Conservation (phyloP, 2,888 invertebrate genomes). For the Gibbula magus region DNA sequence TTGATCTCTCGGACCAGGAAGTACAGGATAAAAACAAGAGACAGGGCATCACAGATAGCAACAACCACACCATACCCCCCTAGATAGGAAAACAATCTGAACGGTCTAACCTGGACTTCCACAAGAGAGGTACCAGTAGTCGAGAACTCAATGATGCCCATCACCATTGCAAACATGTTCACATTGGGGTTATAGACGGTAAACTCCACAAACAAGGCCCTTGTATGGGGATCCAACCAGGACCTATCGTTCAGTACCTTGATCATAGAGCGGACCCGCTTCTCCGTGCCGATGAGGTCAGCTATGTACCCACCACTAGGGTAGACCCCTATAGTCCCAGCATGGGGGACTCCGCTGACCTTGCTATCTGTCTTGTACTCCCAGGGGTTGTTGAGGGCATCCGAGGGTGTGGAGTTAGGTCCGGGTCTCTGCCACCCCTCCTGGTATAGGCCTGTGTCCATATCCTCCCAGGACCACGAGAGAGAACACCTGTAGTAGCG, state of each 20-base stretch:
- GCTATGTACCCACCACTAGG: slow-evolving; percentile 59
- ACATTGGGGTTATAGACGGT: slow-evolving; percentile 61
- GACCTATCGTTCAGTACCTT: slow-evolving; percentile 33
- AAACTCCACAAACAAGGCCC: slow-evolving; percentile 59
- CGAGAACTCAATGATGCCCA: slow-evolving; percentile 56
- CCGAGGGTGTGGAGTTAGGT: slow-evolving; percentile 8
- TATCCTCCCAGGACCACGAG: slow-evolving; percentile 46
- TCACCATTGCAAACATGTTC: slow-evolving; percentile 56
- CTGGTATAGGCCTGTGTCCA: slow-evolving; percentile 41
- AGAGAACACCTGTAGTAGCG: slow-evolving; percentile 43
- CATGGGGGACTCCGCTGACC: slow-evolving; percentile 56
- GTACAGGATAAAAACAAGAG: slow-evolving; percentile 49
- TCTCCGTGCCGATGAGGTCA: slow-evolving; percentile 51
- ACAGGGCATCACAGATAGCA: slow-evolving; percentile 49
- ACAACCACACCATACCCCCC: slow-evolving; percentile 56
- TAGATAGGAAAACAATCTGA: slow-evolving; percentile 57
- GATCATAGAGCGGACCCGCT: slow-evolving; percentile 40
- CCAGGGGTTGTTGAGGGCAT: slow-evolving; percentile 49
- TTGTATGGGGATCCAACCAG: slow-evolving; percentile 57
- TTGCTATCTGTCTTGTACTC: slow-evolving; percentile 47
- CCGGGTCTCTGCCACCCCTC: slow-evolving; percentile 45
- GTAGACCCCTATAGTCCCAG: slow-evolving; percentile 55
- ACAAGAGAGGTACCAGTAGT: slow-evolving; percentile 45
- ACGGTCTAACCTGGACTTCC: slow-evolving; percentile 46
- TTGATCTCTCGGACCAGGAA: slow-evolving; percentile 49